These are phyloP conservation scores for Anneissia japonica DNA, from an alignment of 35 echinoderm and acorn worm species.

Conservation along the genomic window DNA sequence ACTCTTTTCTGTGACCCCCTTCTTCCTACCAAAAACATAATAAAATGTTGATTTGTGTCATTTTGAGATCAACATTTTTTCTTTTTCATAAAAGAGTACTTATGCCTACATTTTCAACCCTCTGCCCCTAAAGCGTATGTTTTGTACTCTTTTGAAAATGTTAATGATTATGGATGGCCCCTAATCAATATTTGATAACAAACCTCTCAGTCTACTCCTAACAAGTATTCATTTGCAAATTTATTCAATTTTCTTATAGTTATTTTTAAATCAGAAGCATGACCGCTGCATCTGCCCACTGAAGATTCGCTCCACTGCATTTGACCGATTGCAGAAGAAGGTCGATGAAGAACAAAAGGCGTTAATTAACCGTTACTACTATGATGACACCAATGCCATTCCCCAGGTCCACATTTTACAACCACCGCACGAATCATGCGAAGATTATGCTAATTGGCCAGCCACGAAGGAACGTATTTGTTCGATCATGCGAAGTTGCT, in stretches of 20 bases:
- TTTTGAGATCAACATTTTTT: too few species aligned
- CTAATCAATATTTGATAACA: too few species aligned
- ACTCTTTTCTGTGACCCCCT: too few species aligned
- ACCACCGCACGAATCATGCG: background rate
- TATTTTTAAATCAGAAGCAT: slow-evolving; percentile 93
- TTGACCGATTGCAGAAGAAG: slow-evolving; percentile 78
- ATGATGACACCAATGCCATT: slow-evolving; percentile 73
- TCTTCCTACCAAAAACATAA: too few species aligned
- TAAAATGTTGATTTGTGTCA: too few species aligned
- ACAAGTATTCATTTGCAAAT: background rate
- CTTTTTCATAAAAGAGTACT: too few species aligned
- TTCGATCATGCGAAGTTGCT: slow-evolving; percentile 63
- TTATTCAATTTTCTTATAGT: slow-evolving; percentile 31
- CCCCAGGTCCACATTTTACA: slow-evolving; percentile 71
- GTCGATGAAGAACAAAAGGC: slow-evolving; percentile 51
- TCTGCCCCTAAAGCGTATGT: too few species aligned
- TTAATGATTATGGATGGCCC: too few species aligned
- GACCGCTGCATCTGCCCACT: slow-evolving; percentile 44
- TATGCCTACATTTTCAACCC: too few species aligned
- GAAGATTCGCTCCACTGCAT: slow-evolving; percentile 75
- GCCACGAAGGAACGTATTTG: slow-evolving; percentile 54
- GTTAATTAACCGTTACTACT: slow-evolving; percentile 63
- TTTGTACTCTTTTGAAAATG: too few species aligned
- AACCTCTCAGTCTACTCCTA: too few species aligned
- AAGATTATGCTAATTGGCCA: background rate